A percentile compares a stretch with the other conserved stretches of the same genome.
phyloP scores from a whole-genome alignment of 2,113 vertebrate species.

The Xerus inauris region DNA sequence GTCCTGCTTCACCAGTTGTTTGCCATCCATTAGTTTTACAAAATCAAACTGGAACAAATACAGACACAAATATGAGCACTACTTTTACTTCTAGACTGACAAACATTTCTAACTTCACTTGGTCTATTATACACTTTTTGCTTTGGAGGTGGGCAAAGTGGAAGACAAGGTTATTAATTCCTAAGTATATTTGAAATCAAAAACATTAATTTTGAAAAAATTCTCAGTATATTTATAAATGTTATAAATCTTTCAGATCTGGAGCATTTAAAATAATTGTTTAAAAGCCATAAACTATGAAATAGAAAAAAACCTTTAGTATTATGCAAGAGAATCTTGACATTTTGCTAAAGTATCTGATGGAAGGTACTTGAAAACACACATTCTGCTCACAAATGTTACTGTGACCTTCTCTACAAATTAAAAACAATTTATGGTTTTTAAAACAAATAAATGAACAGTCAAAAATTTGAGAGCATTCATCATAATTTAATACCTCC shows the following conservation, averaged over 20 bases:
- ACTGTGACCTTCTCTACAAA: conserved; percentile 9
- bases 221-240: neutral
- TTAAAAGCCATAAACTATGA: conserved; percentile 41
- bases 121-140: neutral
- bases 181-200: conserved; percentile 6
- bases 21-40: conserved; percentile 97
- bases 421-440: conserved; percentile 20
- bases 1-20: conserved; percentile 94
- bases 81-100: neutral
- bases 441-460: conserved; percentile 56
- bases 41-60: conserved; percentile 95
- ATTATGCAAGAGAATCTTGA: neutral
- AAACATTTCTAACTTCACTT: neutral
- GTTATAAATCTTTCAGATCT: neutral
- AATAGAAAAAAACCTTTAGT: neutral
- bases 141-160: neutral
- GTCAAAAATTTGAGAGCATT: neutral
- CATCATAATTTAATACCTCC: conserved; percentile 32
- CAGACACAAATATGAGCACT: conserved; percentile 69
- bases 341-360: conserved; percentile 42
- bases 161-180: neutral
- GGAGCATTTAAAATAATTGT: conserved; percentile 42
- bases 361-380: conserved; percentile 42
- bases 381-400: conserved; percentile 48
- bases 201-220: conserved; percentile 19